Evolutionary conservation across 2,888 invertebrate genomes (phyloP), one percentile per base, ranked within the genome.

Genomic region (Blomia tropicalis): DNA sequence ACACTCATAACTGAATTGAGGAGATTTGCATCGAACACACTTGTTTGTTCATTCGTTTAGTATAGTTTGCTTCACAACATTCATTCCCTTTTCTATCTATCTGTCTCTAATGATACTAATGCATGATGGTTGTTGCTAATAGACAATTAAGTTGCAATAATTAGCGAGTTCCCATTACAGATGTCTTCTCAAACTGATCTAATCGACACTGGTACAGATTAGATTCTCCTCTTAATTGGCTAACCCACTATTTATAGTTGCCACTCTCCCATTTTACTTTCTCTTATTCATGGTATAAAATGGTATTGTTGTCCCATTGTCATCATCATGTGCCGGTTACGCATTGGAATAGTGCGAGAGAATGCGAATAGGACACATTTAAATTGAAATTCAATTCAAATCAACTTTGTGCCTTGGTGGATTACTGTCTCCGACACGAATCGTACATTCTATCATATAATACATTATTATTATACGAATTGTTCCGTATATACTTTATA

Each of bases 121-220:
- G 22, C 51, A 19, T 14, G 7, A 19, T 19, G 11, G 23, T 47
- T 7, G 7, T n/a, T 47, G 51, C 51, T 47, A 47, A 47, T 47
- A 47, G 51, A 11, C 51, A 47, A 47, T 47, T 47, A 47, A 7
- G 22, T 19, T n/a, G 51, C 51, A 47, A 47, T 47, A 47, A 47
- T 47, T 47, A 47, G 51, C 51, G 51, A 47, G 23, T 47, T 47
- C 11, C 51, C 51, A 47, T 47, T 47, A 22, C 7, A 47, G n/a
- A 11, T 22, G 23, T 47, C 51, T 25, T 14, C 22, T 14, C 51
- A 47, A 47, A 27, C 23, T 11, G 51, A 47, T 27, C 51, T 47
- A 47, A 47, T 47, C 51, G 51, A 11, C 7, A 7, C 36, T 17
- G n/a, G n/a, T n/a, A n/a, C n/a, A n/a, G n/a, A n/a, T n/a, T n/a